Percentiles rank a stretch among this genome's conserved stretches.
Evolutionary conservation across 2,797 vertebrate genomes (phyloP).

Genomic region (Petrocephalus sullivani): DNA sequence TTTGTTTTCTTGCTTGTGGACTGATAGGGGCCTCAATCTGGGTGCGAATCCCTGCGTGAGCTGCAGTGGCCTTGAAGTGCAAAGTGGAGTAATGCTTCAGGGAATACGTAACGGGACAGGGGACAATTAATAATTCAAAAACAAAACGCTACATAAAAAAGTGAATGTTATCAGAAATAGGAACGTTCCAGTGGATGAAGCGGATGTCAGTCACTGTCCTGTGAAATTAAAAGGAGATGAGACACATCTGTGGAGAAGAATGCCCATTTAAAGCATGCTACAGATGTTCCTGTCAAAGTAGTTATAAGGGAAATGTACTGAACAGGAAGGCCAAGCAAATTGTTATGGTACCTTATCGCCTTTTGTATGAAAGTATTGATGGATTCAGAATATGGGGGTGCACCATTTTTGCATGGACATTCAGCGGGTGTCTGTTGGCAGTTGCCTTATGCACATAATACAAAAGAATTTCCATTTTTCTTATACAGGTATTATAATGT

Average conservation of each 20-base stretch:
- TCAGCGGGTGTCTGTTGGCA: background rate
- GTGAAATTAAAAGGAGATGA: background rate
- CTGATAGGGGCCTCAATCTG: background rate
- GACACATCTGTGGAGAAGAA: background rate
- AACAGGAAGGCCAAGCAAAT: background rate
- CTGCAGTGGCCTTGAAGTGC: background rate
- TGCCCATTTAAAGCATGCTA: background rate
- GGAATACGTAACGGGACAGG: background rate
- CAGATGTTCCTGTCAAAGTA: constrained; percentile 6
- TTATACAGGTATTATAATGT: background rate
- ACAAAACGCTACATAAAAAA: background rate
- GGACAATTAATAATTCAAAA: background rate
- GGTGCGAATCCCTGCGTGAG: background rate
- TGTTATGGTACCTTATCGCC: background rate
- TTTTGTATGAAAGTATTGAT: background rate
- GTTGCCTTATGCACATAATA: background rate
- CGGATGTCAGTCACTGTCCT: background rate
- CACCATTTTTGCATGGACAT: background rate
- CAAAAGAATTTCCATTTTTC: background rate
- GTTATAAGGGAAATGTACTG: background rate
- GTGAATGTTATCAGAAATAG: background rate
- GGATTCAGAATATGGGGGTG: background rate
- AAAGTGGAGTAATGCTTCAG: background rate
- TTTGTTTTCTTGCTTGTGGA: background rate
- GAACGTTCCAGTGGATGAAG: background rate